These are phyloP conservation scores for Sebastes trivittatus DNA, from an alignment of 2,797 vertebrate genomes.

Conservation along the genomic window DNA sequence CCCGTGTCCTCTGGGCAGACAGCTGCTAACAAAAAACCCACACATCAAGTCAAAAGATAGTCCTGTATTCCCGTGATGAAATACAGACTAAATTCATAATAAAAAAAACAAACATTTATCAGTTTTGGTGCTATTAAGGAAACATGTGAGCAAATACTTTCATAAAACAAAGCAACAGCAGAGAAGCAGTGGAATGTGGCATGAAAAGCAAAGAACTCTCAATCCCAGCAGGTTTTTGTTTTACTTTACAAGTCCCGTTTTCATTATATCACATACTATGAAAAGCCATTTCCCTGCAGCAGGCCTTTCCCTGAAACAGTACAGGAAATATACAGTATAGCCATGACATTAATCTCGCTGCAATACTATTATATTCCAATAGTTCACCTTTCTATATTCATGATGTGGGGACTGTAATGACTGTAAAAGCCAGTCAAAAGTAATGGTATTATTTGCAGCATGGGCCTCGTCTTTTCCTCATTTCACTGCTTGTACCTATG, in stretches of 20 bases:
- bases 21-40: constrained; percentile 78
- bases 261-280: neutral
- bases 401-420: neutral
- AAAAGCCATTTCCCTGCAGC: neutral
- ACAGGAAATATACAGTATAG: neutral
- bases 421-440: neutral
- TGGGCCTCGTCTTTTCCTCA: neutral
- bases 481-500: neutral
- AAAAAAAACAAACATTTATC: neutral
- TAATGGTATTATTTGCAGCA: neutral
- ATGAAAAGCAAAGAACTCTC: neutral
- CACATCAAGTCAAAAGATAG: neutral
- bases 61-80: neutral
- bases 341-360: neutral
- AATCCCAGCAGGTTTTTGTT: neutral
- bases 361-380: neutral
- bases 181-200: constrained; percentile 31
- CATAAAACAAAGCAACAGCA: constrained; percentile 19
- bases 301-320: neutral
- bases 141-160: constrained; percentile 5
- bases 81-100: neutral
- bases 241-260: neutral
- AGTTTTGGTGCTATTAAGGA: neutral
- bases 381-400: neutral
- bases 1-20: constrained; percentile 80